Evolutionary conservation across 2,797 vertebrate species (phyloP), one percentile per base, ranked within the genome.

Genomic region (Enteromius argenteus): DNA sequence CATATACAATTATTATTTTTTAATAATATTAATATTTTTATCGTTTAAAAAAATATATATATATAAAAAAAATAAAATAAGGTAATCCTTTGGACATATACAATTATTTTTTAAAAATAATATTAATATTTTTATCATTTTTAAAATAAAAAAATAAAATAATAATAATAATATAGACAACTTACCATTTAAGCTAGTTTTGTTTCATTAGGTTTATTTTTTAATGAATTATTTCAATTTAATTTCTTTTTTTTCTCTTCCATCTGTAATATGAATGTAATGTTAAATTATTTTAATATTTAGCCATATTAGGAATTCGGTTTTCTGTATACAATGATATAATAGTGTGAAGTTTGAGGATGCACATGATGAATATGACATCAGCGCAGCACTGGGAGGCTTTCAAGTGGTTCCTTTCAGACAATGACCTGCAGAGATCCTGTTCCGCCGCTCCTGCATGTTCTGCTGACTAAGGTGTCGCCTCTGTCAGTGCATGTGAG

Each of bases 391-490:
- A 58, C 44, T 44, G 39, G 84, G 77, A 62, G 15, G 58, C 35
- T 51, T 49, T 69, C 74, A 75, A 84, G 44, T 44, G 77, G 32
- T 42, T 88, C 69, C 79, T 44, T 64, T 64, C 71, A 23, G 58
- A 73, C 10, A 62, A 5, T 15, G 68, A 81, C 81, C 78, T n/a
- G 23, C 68, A 58, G 66, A 85, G 53, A 84, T 86, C 85, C 80
- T n/a, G 60, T 92, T 93, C 88, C 84, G 74, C 81, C 58, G 62
- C 86, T 91, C 85, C 89, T 85, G 73, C 5, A 11, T 83, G 32
- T 88, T 90, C 88, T 93, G 93, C 94, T 95, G 93, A 95, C 92
- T 94, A 91, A 92, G 85, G 84, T 86, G 89, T 88, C 84, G 49
- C 78, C 85, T 89, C 90, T 86, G 42, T 77, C 75, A 81, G 72